A percentile compares a stretch with the other conserved stretches of the same genome.
phyloP scores from a whole-genome alignment of 2,888 invertebrate species.

The Archips crataeganus region DNA sequence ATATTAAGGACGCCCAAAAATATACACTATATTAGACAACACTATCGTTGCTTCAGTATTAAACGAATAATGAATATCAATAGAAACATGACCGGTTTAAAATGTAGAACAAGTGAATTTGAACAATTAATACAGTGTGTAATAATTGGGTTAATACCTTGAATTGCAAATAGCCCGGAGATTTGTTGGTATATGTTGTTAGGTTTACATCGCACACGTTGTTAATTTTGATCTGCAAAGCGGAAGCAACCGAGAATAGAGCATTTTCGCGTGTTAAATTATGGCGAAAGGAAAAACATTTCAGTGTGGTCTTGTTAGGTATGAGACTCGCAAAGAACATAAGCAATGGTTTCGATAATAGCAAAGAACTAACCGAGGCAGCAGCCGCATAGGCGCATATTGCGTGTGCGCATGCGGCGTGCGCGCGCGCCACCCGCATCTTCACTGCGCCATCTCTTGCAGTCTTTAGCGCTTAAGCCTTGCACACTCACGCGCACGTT shows the following conservation, averaged over 20 bases:
- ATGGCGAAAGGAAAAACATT: conserved; percentile 3
- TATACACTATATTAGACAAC: background rate
- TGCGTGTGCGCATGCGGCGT: conserved; percentile 68
- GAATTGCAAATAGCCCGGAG: conserved; percentile 26
- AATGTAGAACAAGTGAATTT: conserved; percentile 4
- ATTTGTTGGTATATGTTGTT: conserved; percentile 28
- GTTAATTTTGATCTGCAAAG: conserved; percentile 28
- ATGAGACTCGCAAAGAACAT: conserved; percentile 12
- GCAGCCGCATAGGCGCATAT: conserved; percentile 83
- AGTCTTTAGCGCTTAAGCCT: conserved; percentile 55
- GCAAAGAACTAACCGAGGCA: conserved; percentile 74
- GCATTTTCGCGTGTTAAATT: background rate
- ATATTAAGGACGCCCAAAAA: background rate
- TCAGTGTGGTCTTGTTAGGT: conserved; percentile 14
- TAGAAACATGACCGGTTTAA: conserved; percentile 22
- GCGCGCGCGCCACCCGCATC: conserved; percentile 65
- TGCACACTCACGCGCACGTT: conserved; percentile 75
- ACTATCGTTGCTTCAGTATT: background rate
- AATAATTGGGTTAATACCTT: conserved; percentile 33
- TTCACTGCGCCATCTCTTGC: conserved; percentile 71
- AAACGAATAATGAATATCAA: conserved; percentile 16
- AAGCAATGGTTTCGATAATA: conserved; percentile 33
- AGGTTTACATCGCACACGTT: conserved; percentile 19
- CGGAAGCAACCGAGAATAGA: conserved; percentile 26
- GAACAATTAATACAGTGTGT: conserved; percentile 14